Percentiles rank a stretch among this genome's conserved stretches.
Evolutionary conservation across 2,797 vertebrate genomes (phyloP).

Genomic region (Xiphorhynchus erythropygius): DNA sequence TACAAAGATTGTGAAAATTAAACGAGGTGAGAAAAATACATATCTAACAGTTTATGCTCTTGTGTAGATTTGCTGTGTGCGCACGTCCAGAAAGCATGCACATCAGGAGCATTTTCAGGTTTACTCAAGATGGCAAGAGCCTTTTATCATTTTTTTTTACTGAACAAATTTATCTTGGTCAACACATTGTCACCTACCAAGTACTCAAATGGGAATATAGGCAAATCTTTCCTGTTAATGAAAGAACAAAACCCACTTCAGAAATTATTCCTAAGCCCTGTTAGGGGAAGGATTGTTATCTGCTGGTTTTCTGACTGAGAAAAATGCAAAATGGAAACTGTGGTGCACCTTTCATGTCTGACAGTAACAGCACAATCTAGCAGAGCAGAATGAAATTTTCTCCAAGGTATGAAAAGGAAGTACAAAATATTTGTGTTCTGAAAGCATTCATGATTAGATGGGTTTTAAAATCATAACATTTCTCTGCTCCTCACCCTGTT

Average conservation of each 20-base stretch:
- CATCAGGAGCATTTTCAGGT: background rate
- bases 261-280: background rate
- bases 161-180: background rate
- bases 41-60: background rate
- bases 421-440: background rate
- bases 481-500: rapidly evolving
- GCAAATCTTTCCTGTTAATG: background rate
- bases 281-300: background rate
- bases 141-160: background rate
- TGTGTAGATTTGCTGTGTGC: background rate
- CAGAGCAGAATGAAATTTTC: background rate
- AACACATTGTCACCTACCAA: background rate
- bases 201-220: background rate
- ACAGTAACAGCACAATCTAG: background rate
- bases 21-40: background rate
- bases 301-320: background rate
- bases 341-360: background rate
- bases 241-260: background rate
- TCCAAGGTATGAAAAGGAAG: background rate
- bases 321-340: background rate
- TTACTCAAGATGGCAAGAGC: background rate
- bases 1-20: background rate
- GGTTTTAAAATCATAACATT: background rate
- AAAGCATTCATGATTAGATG: background rate
- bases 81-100: background rate